Base-by-base conservation (phyloP, 2,113 vertebrate species). In the Corythornis vintsioides region DNA sequence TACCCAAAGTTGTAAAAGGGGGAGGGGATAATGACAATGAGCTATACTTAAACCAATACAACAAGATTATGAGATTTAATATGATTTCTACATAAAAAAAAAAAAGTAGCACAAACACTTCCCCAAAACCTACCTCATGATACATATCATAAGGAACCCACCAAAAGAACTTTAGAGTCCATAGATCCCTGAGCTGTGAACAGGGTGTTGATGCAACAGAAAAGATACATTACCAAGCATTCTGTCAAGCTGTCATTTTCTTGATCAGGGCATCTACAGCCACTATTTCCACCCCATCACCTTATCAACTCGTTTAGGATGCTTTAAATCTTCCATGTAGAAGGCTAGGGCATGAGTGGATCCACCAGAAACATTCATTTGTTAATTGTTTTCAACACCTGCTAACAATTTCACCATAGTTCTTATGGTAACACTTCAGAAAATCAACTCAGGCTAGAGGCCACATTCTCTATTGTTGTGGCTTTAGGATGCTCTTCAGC, bases 41-140 rank as follows among this genome's bases (percentile, higher is more conserved):
- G 25, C 29, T 84, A 60, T 67, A 81, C 83, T 88, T 93, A 74
- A 90, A 92, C 86, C 24, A 88, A 55, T 75, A 59, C 88, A 88
- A 28, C 24, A 63, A 13, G 59, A 52, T 77, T 86, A 28, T 80
- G 33, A 80, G 28, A 35, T 15, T 82, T 33, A 59, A 35, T 9
- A 40, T 29, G 15, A 31, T 59, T 9, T 47, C 47, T 52, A 10
- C 6, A 10, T 26, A 55, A 3, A 60, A 52, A 52, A 50, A 50
- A 61, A 92, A 81, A 61, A 29, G 8, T 38, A 73, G 47, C 19
- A 72, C 21, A 56, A 7, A 22, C 2, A 3, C 11, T 4, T 3
- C 13, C 3, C 18, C 8, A 53, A 59, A 15, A 11, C 2, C 1
- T 28, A 28, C 7, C 50, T 57, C 35, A 50, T 83, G 42, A 73